Evolutionary conservation across 2,888 invertebrate genomes (phyloP).

Genomic region (Allygus modestus): DNA sequence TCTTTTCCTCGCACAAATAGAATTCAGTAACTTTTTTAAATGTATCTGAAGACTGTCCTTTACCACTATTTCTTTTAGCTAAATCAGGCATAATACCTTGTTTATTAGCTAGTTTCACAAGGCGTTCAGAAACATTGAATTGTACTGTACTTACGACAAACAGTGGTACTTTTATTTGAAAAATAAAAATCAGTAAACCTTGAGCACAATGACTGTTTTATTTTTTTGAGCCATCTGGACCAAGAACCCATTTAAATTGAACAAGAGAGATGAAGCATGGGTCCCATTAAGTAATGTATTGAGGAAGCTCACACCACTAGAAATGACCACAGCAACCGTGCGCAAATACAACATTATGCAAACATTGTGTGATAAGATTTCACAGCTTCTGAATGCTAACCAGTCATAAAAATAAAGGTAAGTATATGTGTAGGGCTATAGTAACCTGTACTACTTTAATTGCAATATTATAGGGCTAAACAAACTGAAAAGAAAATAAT

Average conservation of each 20-base stretch:
- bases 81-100: constrained; percentile 50
- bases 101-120: constrained; percentile 31
- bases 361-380: background rate
- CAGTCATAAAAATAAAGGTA: background rate
- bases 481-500: background rate
- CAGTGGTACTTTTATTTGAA: background rate
- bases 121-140: constrained; percentile 45
- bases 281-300: constrained; percentile 14
- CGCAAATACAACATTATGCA: constrained; percentile 13
- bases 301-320: constrained; percentile 24
- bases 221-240: constrained; percentile 25
- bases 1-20: background rate
- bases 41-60: background rate
- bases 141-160: constrained; percentile 21
- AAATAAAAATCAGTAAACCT: background rate
- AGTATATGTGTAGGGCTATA: background rate
- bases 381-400: background rate
- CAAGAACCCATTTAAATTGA: constrained; percentile 23
- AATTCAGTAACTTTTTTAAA: constrained; percentile 15
- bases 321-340: background rate
- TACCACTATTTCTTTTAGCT: constrained; percentile 29
- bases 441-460: background rate
- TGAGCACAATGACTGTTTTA: constrained; percentile 14
- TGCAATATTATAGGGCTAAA: background rate
- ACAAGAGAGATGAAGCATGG: constrained; percentile 24